A percentile compares a stretch with the other conserved stretches of the same genome.
These are phyloP conservation scores for Sminthurides aquaticus DNA, from an alignment of 2,888 invertebrate species.

Conservation along the genomic window DNA sequence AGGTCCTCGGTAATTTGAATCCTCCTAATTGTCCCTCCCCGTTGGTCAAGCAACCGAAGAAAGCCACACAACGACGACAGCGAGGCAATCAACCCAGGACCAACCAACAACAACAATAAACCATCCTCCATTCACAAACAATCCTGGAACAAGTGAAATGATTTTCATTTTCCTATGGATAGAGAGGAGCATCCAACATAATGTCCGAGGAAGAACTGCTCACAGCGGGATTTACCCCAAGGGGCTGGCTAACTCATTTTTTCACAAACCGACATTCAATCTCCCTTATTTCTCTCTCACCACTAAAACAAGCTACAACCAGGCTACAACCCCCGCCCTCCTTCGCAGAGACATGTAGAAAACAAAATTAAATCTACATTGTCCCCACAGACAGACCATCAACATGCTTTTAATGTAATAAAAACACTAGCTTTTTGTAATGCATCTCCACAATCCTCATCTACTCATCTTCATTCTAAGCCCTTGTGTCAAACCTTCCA, in stretches of 20 bases:
- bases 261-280: background rate
- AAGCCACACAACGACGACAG: too few species aligned
- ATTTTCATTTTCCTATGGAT: too few species aligned
- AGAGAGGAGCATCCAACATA: too few species aligned
- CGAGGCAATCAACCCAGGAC: background rate
- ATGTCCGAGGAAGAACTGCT: too few species aligned
- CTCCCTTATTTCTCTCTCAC: too few species aligned
- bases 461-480: too few species aligned
- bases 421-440: background rate
- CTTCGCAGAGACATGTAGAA: background rate
- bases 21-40: conserved; percentile 36
- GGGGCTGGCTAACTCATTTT: background rate
- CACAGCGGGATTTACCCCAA: background rate
- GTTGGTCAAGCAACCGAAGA: too few species aligned
- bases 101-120: background rate
- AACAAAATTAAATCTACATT: background rate
- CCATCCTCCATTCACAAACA: background rate
- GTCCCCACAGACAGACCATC: background rate
- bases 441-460: too few species aligned
- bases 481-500: too few species aligned
- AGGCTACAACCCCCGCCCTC: too few species aligned
- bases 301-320: too few species aligned
- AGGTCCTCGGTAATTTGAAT: conserved; percentile 15
- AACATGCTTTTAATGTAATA: background rate
- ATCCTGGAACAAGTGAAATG: background rate